A percentile compares a stretch with the other conserved stretches of the same genome.
phyloP scores from a whole-genome alignment of 2,797 vertebrate genomes.

The Acanthurus tractus region DNA sequence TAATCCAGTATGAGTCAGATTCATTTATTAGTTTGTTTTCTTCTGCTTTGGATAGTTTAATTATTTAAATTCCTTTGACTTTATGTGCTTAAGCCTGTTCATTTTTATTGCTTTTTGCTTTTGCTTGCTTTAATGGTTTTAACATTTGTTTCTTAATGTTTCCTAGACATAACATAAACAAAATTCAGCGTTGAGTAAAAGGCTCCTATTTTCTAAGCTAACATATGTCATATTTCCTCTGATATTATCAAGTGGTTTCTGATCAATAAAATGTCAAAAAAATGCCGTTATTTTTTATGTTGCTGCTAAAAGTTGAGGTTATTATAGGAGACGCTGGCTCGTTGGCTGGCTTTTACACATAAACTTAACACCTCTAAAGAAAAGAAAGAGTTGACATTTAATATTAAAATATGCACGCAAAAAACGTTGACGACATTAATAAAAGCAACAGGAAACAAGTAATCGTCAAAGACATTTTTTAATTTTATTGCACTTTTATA shows the following conservation, averaged over 20 bases:
- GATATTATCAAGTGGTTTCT: background rate
- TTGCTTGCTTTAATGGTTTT: too few species aligned
- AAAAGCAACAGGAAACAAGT: background rate
- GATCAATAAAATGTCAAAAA: background rate
- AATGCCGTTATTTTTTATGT: background rate
- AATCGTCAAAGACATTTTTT: background rate
- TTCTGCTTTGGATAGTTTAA: too few species aligned
- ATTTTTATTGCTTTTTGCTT: too few species aligned
- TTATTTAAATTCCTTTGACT: too few species aligned
- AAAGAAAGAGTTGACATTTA: background rate
- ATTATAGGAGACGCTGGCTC: background rate
- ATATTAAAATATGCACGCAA: background rate
- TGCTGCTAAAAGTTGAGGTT: background rate
- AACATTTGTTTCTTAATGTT: too few species aligned
- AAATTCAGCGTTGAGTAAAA: background rate
- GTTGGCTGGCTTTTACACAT: background rate
- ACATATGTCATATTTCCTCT: background rate
- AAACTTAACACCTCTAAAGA: background rate
- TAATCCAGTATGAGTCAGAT: too few species aligned
- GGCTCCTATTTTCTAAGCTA: background rate
- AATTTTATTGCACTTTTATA: conserved; percentile 11
- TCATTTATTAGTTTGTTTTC: too few species aligned
- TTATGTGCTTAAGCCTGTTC: too few species aligned
- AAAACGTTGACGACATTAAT: background rate
- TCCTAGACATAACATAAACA: background rate